Evolutionary conservation across 2,797 vertebrate genomes (phyloP), one percentile per base, ranked within the genome.

Genomic region (Gallirallus australis): DNA sequence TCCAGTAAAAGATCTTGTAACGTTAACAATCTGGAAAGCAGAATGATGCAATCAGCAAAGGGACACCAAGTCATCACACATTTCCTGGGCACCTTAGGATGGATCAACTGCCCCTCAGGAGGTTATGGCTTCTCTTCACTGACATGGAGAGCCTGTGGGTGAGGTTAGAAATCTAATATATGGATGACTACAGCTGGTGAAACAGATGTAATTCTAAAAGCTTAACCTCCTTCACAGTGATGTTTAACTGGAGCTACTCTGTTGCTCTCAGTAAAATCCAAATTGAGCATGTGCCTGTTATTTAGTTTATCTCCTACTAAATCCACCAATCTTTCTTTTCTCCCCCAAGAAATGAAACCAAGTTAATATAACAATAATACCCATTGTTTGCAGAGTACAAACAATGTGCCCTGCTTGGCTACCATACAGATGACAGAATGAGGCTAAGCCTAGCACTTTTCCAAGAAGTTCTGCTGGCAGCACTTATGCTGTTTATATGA

Each of bases 401-500:
- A 63, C 79, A 90, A 39, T 0, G 1, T 91, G 66, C 66, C 85
- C 61, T 73, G 52, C 45, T 93, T 96, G 94, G 91, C 88, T 94
- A 84, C 77, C 1, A 2, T 83, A 91, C 80, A 73, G 64, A 64
- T 81, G 73, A 89, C 73, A 94, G 60, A 94, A 92, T 50, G 63
- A 94, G 73, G 52, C 45, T 94, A 96, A 95, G 48, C 37, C 31
- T 72, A 90, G 66, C 39, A 84, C 56, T 96, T 94, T 90, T 90
- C 88, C 82, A 94, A 93, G 90, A 90, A 90, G 42, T 63, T 94
- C n/a, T 85, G 30, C 65, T 95, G 90, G 80, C 87, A 94, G 57
- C 28, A n/a, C 10, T 69, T 71, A n/a, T 0, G 1, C 50, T 90
- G 53, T 68, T 94, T 75, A 78, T 42, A 69, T 40, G 76, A 81